Base-by-base conservation (phyloP, 2,797 vertebrate species). In the Siniperca scherzeri region DNA sequence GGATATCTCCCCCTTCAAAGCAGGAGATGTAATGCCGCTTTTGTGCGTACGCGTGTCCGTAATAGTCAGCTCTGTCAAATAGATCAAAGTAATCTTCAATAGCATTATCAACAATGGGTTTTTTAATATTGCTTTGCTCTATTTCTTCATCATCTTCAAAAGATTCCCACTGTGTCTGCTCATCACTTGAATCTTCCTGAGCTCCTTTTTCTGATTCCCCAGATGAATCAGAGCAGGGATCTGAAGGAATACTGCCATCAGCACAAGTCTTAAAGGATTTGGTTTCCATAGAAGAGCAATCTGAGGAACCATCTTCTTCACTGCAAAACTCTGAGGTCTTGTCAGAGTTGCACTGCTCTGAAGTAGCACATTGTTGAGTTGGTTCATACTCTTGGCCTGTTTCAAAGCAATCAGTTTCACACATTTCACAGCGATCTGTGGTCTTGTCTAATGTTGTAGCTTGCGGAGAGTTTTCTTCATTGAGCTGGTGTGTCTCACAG, bases 1-100 rank as follows among this genome's bases (percentile, higher is more conserved):
- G 84, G 59, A 95, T 72, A 27, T 95, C 95, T 17, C 95, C 95
- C 0, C 93, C 95, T 4, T 95, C 95, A 0, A 95, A 95, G 79
- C 94, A 95, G 25, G 95, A 95, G 72, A 93, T 86, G 74, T 95
- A 95, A 16, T 4, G 38, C 12, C 2, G 80, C 56, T 86, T 92
- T 42, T 88, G 88, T 7, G 71, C 27, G 40, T 87, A 92, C 5
- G n/a, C 13, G 4, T 77, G 75, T 52, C 83, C 75, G 0, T 66
- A 55, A 69, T 57, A 56, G 64, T 94, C 93, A 3, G 16, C 71
- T 67, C 81, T 87, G 78, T 95, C 95, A 44, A 95, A 94, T 0
- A 95, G 86, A 84, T 93, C 91, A 60, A 94, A 95, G 59, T 87
- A 93, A 67, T 92, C 78, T 42, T 92, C 91, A 19, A 89, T 73